phyloP scores from a whole-genome alignment of 1,140 invertebrate species.

The Scaptomyza graminum region DNA sequence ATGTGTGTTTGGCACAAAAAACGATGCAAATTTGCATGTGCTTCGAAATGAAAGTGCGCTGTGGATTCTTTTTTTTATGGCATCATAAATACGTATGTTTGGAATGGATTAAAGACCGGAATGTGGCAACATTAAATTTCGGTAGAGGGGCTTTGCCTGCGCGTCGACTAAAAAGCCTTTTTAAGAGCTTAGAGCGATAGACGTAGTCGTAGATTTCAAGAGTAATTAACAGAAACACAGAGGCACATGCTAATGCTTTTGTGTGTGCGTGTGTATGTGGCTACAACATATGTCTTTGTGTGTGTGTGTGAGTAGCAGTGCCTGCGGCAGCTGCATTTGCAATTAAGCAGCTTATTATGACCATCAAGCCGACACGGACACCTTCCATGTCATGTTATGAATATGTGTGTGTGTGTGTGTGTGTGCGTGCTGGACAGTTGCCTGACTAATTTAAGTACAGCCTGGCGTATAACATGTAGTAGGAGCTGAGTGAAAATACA shows the following conservation, averaged over 20 bases:
- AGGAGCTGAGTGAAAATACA: background rate
- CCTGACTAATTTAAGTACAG: background rate
- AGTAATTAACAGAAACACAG: conserved; percentile 57
- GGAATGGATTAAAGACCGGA: conserved; percentile 44
- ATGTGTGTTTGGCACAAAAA: conserved; percentile 53
- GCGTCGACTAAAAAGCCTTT: conserved; percentile 27
- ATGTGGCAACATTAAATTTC: conserved; percentile 49
- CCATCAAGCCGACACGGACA: conserved; percentile 34
- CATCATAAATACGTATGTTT: conserved; percentile 49
- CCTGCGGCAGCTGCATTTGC: conserved; percentile 55
- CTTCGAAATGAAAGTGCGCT: conserved; percentile 26
- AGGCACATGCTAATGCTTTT: conserved; percentile 55
- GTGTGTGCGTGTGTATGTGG: background rate
- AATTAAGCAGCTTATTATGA: conserved; percentile 72
- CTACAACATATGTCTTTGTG: background rate
- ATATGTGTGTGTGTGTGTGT: conserved; percentile 1
- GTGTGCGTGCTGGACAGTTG: conserved; percentile 5
- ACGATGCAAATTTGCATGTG: conserved; percentile 55
- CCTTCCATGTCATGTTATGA: conserved; percentile 15
- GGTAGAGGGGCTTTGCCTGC: background rate
- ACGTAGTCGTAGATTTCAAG: conserved; percentile 25
- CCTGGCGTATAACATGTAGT: conserved; percentile 7
- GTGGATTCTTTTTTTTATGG: conserved; percentile 34
- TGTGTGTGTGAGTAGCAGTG: conserved; percentile 4
- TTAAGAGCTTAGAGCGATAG: conserved; percentile 28